These are phyloP conservation scores for Hemistola chrysoprasaria DNA, from an alignment of 2,888 invertebrate species.

Conservation along the genomic window DNA sequence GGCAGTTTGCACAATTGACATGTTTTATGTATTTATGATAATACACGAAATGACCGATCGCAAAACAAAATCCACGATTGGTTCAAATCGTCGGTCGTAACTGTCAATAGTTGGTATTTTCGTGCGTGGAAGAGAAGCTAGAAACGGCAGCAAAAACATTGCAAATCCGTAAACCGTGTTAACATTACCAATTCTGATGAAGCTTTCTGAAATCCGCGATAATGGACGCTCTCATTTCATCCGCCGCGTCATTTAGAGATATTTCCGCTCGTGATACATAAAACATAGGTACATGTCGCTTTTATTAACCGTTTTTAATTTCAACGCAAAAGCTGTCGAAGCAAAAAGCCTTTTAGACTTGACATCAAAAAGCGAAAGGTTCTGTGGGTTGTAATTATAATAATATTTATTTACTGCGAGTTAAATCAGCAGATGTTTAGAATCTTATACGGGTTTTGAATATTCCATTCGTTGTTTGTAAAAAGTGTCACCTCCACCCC, in stretches of 20 bases:
- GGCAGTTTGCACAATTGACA: constrained; percentile 9
- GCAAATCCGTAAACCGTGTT: constrained; percentile 25
- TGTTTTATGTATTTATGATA: constrained; percentile 22
- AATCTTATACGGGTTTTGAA: constrained; percentile 29
- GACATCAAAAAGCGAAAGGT: constrained; percentile 5
- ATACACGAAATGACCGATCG: constrained; percentile 15
- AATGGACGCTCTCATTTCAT: constrained; percentile 3
- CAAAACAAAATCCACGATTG: constrained; percentile 26
- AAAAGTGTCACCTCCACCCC: constrained; percentile 12
- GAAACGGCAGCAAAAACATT: constrained; percentile 12
- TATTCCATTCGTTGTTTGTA: constrained; percentile 16
- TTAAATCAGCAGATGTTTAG: constrained; percentile 14
- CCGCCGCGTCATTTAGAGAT: too few species aligned
- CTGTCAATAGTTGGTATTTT: too few species aligned
- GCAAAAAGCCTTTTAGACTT: constrained; percentile 14
- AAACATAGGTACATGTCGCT: neutral
- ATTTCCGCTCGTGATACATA: too few species aligned
- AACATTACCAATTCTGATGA: constrained; percentile 29
- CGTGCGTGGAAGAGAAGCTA: too few species aligned
- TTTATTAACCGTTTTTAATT: constrained; percentile 3
- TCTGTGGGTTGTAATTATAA: constrained; percentile 15
- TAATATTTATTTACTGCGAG: neutral
- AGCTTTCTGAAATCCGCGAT: neutral
- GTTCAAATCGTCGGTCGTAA: constrained; percentile 5
- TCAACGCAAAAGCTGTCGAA: constrained; percentile 11